Percentiles rank a stretch among this genome's conserved stretches.
Evolutionary conservation across 37 sponge, comb jelly and placozoan genomes (phyloP).

Genomic region (Aplysina aerophoba): DNA sequence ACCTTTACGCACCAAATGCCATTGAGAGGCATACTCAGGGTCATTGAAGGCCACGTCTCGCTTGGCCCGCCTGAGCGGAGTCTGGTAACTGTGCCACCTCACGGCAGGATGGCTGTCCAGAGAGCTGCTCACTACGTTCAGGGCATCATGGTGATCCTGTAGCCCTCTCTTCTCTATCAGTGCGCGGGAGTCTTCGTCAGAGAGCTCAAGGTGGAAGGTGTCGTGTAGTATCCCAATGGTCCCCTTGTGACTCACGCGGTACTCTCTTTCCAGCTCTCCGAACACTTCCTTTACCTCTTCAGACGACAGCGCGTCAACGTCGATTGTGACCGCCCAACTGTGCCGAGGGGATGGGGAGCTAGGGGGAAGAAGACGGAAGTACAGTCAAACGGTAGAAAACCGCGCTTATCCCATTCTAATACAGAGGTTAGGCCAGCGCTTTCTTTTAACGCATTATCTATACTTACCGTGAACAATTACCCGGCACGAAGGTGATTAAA

Average conservation of each 20-base stretch:
- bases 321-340: not conserved
- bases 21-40: not conserved
- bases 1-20: conserved; percentile 29
- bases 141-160: not conserved
- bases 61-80: not conserved
- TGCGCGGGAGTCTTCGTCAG: not conserved
- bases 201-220: not conserved
- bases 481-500: no score
- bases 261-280: not conserved
- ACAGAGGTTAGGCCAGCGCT: no score
- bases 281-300: not conserved
- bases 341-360: not conserved
- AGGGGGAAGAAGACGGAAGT: not conserved
- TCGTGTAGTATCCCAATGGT: not conserved
- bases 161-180: not conserved
- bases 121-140: not conserved
- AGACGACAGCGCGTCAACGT: not conserved
- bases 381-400: no score
- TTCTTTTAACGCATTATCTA: no score
- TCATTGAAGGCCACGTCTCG: conserved; percentile 14
- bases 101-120: conserved; percentile 3
- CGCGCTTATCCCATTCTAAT: no score
- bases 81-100: conserved; percentile 14
- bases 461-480: no score
- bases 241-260: conserved; percentile 4